These are phyloP conservation scores for Drosophila longiperda DNA, from an alignment of 2,888 invertebrate genomes.

Conservation along the genomic window DNA sequence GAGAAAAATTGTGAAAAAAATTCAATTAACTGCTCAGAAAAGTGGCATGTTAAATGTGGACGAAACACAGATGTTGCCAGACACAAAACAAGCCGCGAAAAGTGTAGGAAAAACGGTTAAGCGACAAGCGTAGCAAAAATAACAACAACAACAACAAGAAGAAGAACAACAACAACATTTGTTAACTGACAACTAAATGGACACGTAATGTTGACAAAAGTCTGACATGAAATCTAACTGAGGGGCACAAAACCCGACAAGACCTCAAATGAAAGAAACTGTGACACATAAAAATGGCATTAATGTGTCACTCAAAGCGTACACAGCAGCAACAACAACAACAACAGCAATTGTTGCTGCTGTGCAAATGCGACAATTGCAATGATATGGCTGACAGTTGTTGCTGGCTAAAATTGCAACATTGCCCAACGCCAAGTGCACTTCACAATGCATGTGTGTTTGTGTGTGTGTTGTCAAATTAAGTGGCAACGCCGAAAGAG, in stretches of 20 bases:
- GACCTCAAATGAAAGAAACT: slow-evolving; percentile 78
- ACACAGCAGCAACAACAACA: slow-evolving; percentile 45
- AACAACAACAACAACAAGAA: slow-evolving; percentile 25
- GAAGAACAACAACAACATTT: slow-evolving; percentile 55
- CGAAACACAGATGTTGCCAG: slow-evolving; percentile 31
- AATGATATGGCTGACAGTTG: slow-evolving; percentile 76
- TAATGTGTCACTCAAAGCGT: slow-evolving; percentile 82
- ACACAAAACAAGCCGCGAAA: slow-evolving; percentile 29
- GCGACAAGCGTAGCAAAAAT: slow-evolving; percentile 42
- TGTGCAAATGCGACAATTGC: slow-evolving; percentile 71
- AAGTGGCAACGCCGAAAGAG: slow-evolving; percentile 75
- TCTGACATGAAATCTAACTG: slow-evolving; percentile 78
- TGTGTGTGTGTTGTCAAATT: slow-evolving; percentile 61
- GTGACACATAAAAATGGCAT: slow-evolving; percentile 83
- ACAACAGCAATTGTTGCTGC: slow-evolving; percentile 11
- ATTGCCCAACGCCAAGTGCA: slow-evolving; percentile 75
- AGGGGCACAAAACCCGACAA: slow-evolving; percentile 51
- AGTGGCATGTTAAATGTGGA: slow-evolving; percentile 25
- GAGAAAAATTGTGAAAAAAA: slow-evolving; percentile 5
- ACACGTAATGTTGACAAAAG: slow-evolving; percentile 81
- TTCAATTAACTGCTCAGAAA: slow-evolving; percentile 23
- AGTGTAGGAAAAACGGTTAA: slow-evolving; percentile 41
- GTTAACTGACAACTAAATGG: slow-evolving; percentile 81
- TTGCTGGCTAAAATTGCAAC: slow-evolving; percentile 71
- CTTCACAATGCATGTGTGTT: slow-evolving; percentile 20